A percentile compares a stretch with the other conserved stretches of the same genome.
These are phyloP conservation scores for Ophioderma brevispina DNA, from an alignment of 35 echinoderm and acorn worm genomes.

Conservation along the genomic window DNA sequence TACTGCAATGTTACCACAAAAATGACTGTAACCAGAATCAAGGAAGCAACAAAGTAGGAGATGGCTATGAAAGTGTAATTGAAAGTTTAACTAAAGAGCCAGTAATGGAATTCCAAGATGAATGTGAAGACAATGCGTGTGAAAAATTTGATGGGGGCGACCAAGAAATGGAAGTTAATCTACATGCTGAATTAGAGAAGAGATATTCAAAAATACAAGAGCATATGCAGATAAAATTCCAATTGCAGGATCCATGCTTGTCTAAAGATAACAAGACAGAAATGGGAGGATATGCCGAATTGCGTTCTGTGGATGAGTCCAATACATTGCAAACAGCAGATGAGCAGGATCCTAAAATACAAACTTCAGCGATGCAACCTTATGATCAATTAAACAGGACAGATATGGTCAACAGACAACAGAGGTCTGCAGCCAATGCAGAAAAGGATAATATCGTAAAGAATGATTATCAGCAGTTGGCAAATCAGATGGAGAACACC, in stretches of 20 bases:
- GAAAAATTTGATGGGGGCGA: too few species aligned
- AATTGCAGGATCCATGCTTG: background rate
- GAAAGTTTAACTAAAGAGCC: background rate
- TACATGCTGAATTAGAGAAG: background rate
- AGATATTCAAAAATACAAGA: background rate
- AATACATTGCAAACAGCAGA: background rate
- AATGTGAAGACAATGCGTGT: too few species aligned
- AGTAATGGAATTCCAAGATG: too few species aligned
- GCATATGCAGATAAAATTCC: background rate
- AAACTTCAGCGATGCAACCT: background rate
- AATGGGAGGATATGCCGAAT: background rate
- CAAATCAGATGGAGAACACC: background rate
- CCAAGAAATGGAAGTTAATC: background rate
- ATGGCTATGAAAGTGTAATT: slow-evolving; percentile 4
- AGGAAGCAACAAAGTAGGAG: background rate
- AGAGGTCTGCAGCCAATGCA: background rate
- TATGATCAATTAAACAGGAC: background rate
- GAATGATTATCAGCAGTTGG: background rate
- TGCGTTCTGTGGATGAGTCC: background rate
- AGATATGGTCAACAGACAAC: background rate
- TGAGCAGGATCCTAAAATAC: background rate
- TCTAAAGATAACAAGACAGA: background rate
- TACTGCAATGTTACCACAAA: too few species aligned
- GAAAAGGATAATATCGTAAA: background rate
- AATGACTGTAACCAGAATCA: background rate